Evolutionary conservation across 2,888 invertebrate species (phyloP).

Genomic region (Tricholauxania praeusta): DNA sequence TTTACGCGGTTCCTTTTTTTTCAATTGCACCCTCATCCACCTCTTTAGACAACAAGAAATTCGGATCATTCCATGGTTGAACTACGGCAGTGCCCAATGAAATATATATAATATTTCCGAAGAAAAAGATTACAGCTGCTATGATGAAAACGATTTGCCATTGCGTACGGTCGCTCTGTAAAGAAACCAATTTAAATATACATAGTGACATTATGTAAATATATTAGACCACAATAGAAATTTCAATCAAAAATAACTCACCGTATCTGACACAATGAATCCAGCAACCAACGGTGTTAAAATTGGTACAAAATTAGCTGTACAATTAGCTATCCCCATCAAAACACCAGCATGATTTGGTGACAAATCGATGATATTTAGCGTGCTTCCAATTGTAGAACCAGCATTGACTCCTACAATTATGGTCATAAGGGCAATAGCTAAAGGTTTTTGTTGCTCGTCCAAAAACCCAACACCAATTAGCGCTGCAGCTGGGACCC

Average conservation of each 20-base stretch:
- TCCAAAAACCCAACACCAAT: slow-evolving; percentile 69
- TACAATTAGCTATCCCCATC: slow-evolving; percentile 74
- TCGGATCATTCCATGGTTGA: slow-evolving; percentile 78
- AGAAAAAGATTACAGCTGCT: slow-evolving; percentile 75
- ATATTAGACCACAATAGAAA: not conserved
- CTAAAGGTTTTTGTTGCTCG: slow-evolving; percentile 62
- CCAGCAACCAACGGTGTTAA: slow-evolving; percentile 72
- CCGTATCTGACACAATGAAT: slow-evolving; percentile 66
- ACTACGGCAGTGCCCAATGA: slow-evolving; percentile 75
- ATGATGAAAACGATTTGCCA: slow-evolving; percentile 81
- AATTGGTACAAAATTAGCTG: slow-evolving; percentile 72
- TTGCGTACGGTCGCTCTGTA: slow-evolving; percentile 69
- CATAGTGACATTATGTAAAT: not conserved
- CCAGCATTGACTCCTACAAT: slow-evolving; percentile 69
- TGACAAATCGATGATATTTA: slow-evolving; percentile 74
- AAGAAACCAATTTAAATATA: not conserved
- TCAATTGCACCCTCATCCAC: not conserved
- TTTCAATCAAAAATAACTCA: slow-evolving; percentile 30
- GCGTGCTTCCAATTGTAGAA: slow-evolving; percentile 62
- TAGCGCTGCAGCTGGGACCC: slow-evolving; percentile 71
- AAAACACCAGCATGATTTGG: slow-evolving; percentile 74
- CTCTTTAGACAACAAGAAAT: slow-evolving; percentile 68
- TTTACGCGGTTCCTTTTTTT: not conserved
- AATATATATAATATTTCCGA: slow-evolving; percentile 77
- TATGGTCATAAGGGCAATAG: slow-evolving; percentile 70